These are phyloP conservation scores for Ditylenchus weischeri DNA, from an alignment of 2,888 invertebrate genomes.

Conservation along the genomic window DNA sequence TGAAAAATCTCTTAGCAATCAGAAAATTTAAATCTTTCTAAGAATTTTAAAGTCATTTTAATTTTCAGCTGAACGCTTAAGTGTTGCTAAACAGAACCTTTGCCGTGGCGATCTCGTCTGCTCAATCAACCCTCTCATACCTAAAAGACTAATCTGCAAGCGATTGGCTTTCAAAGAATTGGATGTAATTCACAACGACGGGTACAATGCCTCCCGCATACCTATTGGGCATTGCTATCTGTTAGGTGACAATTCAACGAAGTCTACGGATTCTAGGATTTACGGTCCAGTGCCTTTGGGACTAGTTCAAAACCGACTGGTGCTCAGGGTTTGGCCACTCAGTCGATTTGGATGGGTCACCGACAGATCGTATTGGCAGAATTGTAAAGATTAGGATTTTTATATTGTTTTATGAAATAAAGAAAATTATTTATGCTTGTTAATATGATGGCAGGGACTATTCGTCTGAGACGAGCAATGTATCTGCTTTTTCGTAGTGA, in stretches of 20 bases:
- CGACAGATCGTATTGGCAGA: background rate
- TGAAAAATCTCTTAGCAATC: too few relatives aligned
- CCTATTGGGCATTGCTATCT: constrained; percentile 52
- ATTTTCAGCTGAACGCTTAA: constrained; percentile 41
- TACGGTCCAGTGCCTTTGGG: constrained; percentile 55
- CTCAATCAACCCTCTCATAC: constrained; percentile 25
- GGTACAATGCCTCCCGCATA: constrained; percentile 40
- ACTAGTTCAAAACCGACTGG: constrained; percentile 45
- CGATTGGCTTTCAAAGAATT: constrained; percentile 26
- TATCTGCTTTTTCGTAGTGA: too few relatives aligned
- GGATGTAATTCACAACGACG: constrained; percentile 21
- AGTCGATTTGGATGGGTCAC: constrained; percentile 15
- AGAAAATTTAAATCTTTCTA: too few relatives aligned
- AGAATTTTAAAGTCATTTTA: too few relatives aligned
- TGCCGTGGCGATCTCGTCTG: constrained; percentile 51
- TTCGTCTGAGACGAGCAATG: too few relatives aligned
- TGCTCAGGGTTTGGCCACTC: constrained; percentile 47
- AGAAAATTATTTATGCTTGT: too few relatives aligned
- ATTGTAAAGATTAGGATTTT: too few relatives aligned
- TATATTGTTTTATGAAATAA: too few relatives aligned
- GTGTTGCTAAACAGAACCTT: constrained; percentile 30
- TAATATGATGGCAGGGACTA: too few relatives aligned
- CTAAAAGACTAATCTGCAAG: constrained; percentile 15
- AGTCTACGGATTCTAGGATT: constrained; percentile 48
- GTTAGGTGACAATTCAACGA: constrained; percentile 44